Base-by-base conservation (phyloP, 2,113 vertebrate species). In the Paradisaea rubra region DNA sequence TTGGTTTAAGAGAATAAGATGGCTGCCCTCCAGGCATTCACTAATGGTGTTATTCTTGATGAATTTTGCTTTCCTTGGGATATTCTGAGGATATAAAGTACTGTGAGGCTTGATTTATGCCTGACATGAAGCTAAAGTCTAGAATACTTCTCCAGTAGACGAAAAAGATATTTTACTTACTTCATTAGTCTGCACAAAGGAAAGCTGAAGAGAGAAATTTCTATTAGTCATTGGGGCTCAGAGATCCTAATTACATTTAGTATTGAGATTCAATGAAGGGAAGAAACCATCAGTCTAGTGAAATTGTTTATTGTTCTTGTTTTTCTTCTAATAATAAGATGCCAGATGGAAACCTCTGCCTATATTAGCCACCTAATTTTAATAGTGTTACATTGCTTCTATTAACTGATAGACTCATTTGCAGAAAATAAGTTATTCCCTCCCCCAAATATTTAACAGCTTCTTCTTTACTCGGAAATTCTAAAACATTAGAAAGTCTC, bases 71-170 rank as follows among this genome's bases (percentile, higher is more conserved):
- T 98, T 96, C 95, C 97, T 98, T 95, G 94, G 97, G 96, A 98
- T 96, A 98, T 98, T 97, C 94, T 96, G 96, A 96, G 96, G 96
- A 97, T 96, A 80, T 94, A 96, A 97, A 96, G 57, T 91, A 95
- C 96, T 97, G 94, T 93, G 96, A 97, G 82, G 89, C 94, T 96
- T 98, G 97, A 98, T 98, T 98, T 98, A 98, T 98, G 96, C 93
- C 98, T 98, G 97, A 97, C 92, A 92, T 89, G 88, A 98, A 97
- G 78, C 96, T 95, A 23, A 88, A 96, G 31, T 95, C 97, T 97
- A 94, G 95, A 97, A 95, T 92, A 66, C 79, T 93, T 76, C 92
- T 97, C 69, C 87, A 82, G 81, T 68, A 94, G 92, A 93, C 77
- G 94, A 94, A 89, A 93, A 92, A 88, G 92, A 74, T 91, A 84